Evolutionary conservation across 2,797 vertebrate species (phyloP).

Genomic region (Poeciliopsis presidionis): DNA sequence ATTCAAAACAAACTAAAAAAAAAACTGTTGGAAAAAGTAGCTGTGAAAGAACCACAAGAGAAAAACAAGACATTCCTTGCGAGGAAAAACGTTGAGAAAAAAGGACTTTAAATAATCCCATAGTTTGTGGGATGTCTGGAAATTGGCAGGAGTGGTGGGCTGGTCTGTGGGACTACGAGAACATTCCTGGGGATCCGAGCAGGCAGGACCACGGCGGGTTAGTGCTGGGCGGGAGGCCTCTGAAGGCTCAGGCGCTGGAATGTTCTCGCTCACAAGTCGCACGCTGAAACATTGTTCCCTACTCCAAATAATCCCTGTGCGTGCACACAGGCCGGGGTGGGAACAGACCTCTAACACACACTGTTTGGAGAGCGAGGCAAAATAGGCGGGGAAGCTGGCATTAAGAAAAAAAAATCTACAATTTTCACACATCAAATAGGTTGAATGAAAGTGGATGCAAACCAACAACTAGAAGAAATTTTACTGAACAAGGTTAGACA

Average conservation of each 20-base stretch:
- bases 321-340: slow-evolving; percentile 71
- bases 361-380: slow-evolving; percentile 50
- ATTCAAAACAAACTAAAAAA: slow-evolving; percentile 25
- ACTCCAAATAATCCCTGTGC: slow-evolving; percentile 69
- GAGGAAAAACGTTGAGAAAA: slow-evolving; percentile 41
- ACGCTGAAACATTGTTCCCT: slow-evolving; percentile 70
- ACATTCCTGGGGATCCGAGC: slow-evolving; percentile 70
- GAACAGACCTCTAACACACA: slow-evolving; percentile 63
- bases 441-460: neutral
- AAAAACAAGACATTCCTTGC: slow-evolving; percentile 67
- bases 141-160: slow-evolving; percentile 32
- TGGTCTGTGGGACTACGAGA: slow-evolving; percentile 57
- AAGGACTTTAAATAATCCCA: slow-evolving; percentile 53
- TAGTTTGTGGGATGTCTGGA: slow-evolving; percentile 52
- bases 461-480: neutral
- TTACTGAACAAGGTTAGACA: neutral
- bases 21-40: slow-evolving; percentile 24
- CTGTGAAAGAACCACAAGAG: slow-evolving; percentile 40
- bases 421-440: neutral
- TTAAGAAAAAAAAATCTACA: neutral
- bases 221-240: slow-evolving; percentile 56
- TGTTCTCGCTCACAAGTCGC: slow-evolving; percentile 75
- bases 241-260: slow-evolving; percentile 74
- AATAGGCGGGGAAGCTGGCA: slow-evolving; percentile 2
- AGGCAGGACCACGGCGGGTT: slow-evolving; percentile 41